These are phyloP conservation scores for Aricia agestis DNA, from an alignment of 1,140 invertebrate species.

Conservation along the genomic window DNA sequence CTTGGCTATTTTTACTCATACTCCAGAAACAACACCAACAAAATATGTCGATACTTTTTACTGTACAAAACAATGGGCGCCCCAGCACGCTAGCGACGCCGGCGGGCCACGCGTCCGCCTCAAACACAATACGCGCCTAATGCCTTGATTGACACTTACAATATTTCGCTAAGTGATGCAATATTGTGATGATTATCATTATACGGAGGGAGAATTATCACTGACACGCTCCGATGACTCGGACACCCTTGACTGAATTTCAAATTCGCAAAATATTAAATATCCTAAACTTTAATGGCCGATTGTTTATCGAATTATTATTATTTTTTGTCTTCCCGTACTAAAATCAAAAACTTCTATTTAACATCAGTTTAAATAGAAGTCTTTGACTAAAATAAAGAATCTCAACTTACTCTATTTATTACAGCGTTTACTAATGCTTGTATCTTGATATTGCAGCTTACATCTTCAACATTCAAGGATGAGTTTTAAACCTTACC, in stretches of 20 bases:
- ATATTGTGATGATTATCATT: slow-evolving; percentile 76
- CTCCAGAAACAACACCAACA: no score
- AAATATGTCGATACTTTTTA: slow-evolving; percentile 37
- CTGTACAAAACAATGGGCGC: slow-evolving; percentile 58
- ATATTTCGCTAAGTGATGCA: slow-evolving; percentile 77
- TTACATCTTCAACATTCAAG: no score
- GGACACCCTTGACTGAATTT: slow-evolving; percentile 30
- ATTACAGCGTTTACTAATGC: no score
- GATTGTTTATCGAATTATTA: no score
- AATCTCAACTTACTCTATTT: no score
- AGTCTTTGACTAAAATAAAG: no score
- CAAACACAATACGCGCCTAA: slow-evolving; percentile 68
- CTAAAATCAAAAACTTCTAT: no score
- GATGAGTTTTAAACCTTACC: no score
- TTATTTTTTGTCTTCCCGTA: no score
- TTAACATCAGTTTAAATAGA: no score
- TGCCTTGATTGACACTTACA: slow-evolving; percentile 77
- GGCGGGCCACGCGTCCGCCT: slow-evolving; percentile 49
- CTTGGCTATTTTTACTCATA: no score
- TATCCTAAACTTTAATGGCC: background rate
- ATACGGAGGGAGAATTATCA: slow-evolving; percentile 50
- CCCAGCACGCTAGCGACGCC: slow-evolving; percentile 40
- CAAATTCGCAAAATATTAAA: slow-evolving; percentile 32
- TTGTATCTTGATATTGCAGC: no score
- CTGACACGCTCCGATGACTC: slow-evolving; percentile 45